Evolutionary conservation across 2,888 invertebrate species (phyloP).

Genomic region (Apocheima hispidaria): DNA sequence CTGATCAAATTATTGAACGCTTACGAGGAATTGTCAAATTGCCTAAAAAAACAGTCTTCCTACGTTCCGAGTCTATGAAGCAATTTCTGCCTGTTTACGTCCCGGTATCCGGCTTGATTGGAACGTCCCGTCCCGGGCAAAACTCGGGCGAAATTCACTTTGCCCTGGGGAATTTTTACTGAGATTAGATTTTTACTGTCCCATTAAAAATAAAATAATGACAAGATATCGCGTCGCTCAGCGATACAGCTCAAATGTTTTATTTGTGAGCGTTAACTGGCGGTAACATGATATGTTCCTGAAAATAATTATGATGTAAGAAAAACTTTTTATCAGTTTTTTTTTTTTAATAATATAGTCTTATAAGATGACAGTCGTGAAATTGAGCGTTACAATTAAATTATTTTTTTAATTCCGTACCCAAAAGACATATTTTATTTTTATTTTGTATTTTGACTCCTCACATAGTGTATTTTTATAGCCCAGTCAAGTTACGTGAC

Average conservation of each 20-base stretch:
- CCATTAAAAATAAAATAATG: slow-evolving; percentile 52
- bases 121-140: slow-evolving; percentile 39
- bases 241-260: slow-evolving; percentile 25
- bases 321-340: not conserved
- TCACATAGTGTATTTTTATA: too few species aligned
- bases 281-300: not conserved
- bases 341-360: not conserved
- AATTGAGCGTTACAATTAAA: too few species aligned
- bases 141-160: slow-evolving; percentile 46
- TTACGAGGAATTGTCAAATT: not conserved
- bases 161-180: slow-evolving; percentile 46
- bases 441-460: too few species aligned
- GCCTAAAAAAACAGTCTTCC: not conserved
- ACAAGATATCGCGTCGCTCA: slow-evolving; percentile 39
- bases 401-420: too few species aligned
- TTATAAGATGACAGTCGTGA: too few species aligned
- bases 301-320: not conserved
- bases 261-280: not conserved
- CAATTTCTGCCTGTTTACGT: slow-evolving; percentile 43
- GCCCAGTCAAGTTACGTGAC: too few species aligned
- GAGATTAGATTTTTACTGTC: slow-evolving; percentile 57
- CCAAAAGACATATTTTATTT: too few species aligned
- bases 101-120: slow-evolving; percentile 42
- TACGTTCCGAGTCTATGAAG: slow-evolving; percentile 41
- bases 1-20: not conserved